Percentiles rank a stretch among this genome's conserved stretches.
Evolutionary conservation across 2,888 invertebrate species (phyloP).

Genomic region (Trichopoda pennipes): DNA sequence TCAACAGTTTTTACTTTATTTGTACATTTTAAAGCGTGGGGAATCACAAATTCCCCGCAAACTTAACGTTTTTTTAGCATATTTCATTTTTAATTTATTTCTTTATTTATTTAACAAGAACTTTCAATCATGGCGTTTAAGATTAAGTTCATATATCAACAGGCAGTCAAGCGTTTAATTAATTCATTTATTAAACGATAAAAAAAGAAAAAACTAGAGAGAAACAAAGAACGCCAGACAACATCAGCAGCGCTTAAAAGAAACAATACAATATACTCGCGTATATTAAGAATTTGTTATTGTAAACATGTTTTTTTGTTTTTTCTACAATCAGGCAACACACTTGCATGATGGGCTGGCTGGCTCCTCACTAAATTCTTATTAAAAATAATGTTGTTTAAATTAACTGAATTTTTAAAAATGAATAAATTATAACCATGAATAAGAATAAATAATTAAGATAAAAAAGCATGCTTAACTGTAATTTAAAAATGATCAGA

Average conservation of each 20-base stretch:
- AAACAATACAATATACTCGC: too few relatives aligned
- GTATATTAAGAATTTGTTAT: constrained; percentile 7
- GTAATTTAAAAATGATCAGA: constrained; percentile 21
- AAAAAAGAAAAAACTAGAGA: constrained; percentile 15
- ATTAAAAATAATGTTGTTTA: constrained; percentile 29
- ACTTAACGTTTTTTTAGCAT: too few relatives aligned
- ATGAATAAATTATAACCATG: constrained; percentile 20
- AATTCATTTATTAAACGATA: constrained; percentile 59
- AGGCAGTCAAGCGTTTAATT: constrained; percentile 65
- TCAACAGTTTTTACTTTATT: too few relatives aligned
- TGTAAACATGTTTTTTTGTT: constrained; percentile 22
- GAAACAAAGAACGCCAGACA: constrained; percentile 22
- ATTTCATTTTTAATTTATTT: background rate
- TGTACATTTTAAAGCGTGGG: too few relatives aligned
- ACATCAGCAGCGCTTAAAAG: constrained; percentile 29
- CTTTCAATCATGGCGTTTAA: constrained; percentile 53
- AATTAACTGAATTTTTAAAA: constrained; percentile 55
- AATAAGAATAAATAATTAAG: constrained; percentile 6
- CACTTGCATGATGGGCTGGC: background rate
- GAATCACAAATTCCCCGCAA: too few relatives aligned
- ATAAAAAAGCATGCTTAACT: constrained; percentile 15
- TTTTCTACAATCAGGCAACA: constrained; percentile 12
- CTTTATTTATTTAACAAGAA: constrained; percentile 34
- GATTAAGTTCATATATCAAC: constrained; percentile 63
- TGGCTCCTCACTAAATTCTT: constrained; percentile 25